Base-by-base conservation (phyloP, 1,140 invertebrate genomes). In the Zaprionus taronus region DNA sequence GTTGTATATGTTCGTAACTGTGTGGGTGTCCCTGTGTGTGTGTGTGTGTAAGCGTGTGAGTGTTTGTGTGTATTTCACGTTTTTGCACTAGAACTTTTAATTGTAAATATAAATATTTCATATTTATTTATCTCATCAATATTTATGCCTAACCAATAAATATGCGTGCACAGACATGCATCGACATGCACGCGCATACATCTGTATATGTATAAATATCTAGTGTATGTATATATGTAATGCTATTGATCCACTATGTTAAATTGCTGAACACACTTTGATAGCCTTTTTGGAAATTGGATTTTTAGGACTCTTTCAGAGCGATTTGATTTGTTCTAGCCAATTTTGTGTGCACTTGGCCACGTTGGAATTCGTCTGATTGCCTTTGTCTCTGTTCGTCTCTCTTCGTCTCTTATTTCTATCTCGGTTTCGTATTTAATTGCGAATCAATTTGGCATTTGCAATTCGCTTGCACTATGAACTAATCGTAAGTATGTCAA, bases 111-210 rank as follows among this genome's bases (percentile, higher is more conserved):
- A 69, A 64, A 55, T 79, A 49, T 72, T 57, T 71, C 56, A 57
- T 82, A 69, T 51, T 24, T 49, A 49, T 49, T 49, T 51, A 51
- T 55, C 72, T 73, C 82, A 80, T 83, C 81, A 78, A 83, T 80
- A 89, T 87, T 68, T 72, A 89, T 89, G 63, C 34, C 56, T 68
- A 71, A 74, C 64, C 86, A 80, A 83, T 89, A 87, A 78, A 76
- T 86, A 77, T 68, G 58, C 51, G 7, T 64, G 34, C n/a, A 38
- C 31, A 44, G 9, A 38, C 53, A 20, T 69, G 26, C 11, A 26
- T 17, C 36, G 26, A 15, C 7, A 53, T 49, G 47, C 20, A 51
- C 12, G n/a, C 20, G 49, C 34, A 53, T 51, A 51, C 22, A 57
- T 41, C 14, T 58, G n/a, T 34, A 24, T 51, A 12, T 64, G 24